phyloP scores from a whole-genome alignment of 23 tunicate genomes.

The Trididemnum miniatum region DNA sequence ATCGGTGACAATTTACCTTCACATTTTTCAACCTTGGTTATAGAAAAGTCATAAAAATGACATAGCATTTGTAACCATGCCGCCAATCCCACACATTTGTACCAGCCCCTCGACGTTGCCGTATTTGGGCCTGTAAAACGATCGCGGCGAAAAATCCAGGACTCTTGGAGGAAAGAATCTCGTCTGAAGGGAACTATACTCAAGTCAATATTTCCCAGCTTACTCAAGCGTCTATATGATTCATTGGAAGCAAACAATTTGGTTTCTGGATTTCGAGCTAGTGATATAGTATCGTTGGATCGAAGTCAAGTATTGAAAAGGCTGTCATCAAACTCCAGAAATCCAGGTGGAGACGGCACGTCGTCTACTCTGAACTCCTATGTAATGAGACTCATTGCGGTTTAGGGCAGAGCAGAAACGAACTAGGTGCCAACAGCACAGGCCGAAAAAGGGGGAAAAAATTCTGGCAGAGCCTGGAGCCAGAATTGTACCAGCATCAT shows the following conservation, averaged over 20 bases:
- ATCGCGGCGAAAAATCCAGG: slow-evolving; percentile 22
- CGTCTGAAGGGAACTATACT: slow-evolving; percentile 9
- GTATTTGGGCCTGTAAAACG: slow-evolving; percentile 29
- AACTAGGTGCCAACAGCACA: background rate
- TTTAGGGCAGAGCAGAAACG: background rate
- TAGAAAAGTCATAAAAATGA: slow-evolving; percentile 21
- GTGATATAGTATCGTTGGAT: slow-evolving; percentile 18
- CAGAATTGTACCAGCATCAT: background rate
- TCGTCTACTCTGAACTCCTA: background rate
- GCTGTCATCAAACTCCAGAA: slow-evolving; percentile 3
- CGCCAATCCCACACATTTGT: slow-evolving; percentile 26
- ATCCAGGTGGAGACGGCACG: slow-evolving; percentile 18
- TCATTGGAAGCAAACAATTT: background rate
- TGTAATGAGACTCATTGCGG: background rate
- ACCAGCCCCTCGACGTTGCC: slow-evolving; percentile 37
- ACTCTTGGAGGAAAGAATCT: slow-evolving; percentile 22
- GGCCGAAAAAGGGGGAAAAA: slow-evolving; percentile 2
- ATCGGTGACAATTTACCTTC: slow-evolving; percentile 27
- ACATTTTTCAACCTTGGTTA: slow-evolving; percentile 19
- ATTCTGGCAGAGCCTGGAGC: background rate
- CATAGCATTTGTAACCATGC: slow-evolving; percentile 17
- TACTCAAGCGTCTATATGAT: slow-evolving; percentile 16
- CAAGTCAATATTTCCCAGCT: slow-evolving; percentile 4
- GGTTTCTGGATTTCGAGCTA: slow-evolving; percentile 20
- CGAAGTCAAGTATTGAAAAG: slow-evolving; percentile 15